Base-by-base conservation (phyloP, 1,140 invertebrate genomes). In the Glossosoma conforme region DNA sequence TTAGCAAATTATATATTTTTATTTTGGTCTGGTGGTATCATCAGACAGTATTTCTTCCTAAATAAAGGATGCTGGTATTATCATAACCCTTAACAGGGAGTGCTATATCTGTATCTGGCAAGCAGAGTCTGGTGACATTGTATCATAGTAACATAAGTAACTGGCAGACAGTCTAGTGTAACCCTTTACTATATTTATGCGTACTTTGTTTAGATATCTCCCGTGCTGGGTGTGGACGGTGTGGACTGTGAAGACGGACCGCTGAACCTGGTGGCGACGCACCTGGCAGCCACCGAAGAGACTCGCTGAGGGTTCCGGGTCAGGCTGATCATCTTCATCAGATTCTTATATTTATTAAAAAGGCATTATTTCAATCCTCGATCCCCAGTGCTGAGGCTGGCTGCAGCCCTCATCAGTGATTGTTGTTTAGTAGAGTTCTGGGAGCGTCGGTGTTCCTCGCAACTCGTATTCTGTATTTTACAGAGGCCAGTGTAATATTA, bases 171-270 rank as follows among this genome's bases (percentile, higher is more conserved):
- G n/a, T n/a, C n/a, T n/a, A n/a, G n/a, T n/a, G n/a, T n/a, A n/a
- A n/a, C n/a, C n/a, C n/a, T n/a, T n/a, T n/a, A n/a, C n/a, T n/a
- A n/a, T n/a, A n/a, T n/a, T n/a, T n/a, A n/a, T n/a, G n/a, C n/a
- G n/a, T n/a, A n/a, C n/a, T n/a, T n/a, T n/a, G n/a, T n/a, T n/a
- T n/a, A 56, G 53, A 60, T 60, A 36, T 57, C 54, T 3, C 54
- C 54, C 8, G 54, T 44, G 54, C 40, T 22, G 1, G 61, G 72
- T 67, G 62, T 71, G 52, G 68, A 67, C 5, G 63, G 57, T 44
- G 62, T 68, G 24, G 72, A 75, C 22, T 72, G 73, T 61, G 72
- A 75, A 57, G 72, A 75, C 18, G 70, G 64, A 24, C 72, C 72
- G 20, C 55, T 75, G 38, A 75, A 75, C 60, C 61, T 75, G 17